Conservation (phyloP, 2,113 vertebrate genomes). For the Cavia porcellus region DNA sequence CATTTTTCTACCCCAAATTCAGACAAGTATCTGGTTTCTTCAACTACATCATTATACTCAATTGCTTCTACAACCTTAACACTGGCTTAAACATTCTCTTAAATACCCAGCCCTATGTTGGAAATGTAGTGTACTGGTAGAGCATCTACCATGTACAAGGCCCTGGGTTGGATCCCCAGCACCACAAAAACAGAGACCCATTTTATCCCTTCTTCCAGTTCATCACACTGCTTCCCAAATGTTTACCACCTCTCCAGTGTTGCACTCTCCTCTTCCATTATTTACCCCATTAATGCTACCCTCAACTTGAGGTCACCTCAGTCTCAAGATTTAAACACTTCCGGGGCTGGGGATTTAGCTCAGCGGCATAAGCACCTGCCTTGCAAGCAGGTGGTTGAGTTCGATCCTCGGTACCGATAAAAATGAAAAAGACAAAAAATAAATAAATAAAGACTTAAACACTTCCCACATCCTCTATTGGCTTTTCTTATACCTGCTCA, state of each 20-base stretch:
- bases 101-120: background rate
- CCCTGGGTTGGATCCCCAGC: background rate
- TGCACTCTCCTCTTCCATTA: background rate
- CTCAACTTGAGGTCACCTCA: background rate
- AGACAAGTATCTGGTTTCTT: background rate
- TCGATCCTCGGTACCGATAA: too few relatives aligned
- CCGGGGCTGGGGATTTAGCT: too few relatives aligned
- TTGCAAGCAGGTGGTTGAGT: too few relatives aligned
- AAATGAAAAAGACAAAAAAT: too few relatives aligned
- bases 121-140: background rate
- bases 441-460: background rate
- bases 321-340: background rate
- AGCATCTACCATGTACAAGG: background rate
- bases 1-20: background rate
- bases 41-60: background rate
- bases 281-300: background rate
- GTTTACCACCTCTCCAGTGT: background rate
- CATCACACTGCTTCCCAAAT: background rate
- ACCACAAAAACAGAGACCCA: background rate
- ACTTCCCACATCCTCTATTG: background rate
- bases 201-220: constrained; percentile 12
- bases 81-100: background rate
- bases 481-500: background rate
- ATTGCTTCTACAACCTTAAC: background rate
- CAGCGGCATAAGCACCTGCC: too few relatives aligned